phyloP scores from a whole-genome alignment of 2,888 invertebrate species.

The Cephus sareptanus region DNA sequence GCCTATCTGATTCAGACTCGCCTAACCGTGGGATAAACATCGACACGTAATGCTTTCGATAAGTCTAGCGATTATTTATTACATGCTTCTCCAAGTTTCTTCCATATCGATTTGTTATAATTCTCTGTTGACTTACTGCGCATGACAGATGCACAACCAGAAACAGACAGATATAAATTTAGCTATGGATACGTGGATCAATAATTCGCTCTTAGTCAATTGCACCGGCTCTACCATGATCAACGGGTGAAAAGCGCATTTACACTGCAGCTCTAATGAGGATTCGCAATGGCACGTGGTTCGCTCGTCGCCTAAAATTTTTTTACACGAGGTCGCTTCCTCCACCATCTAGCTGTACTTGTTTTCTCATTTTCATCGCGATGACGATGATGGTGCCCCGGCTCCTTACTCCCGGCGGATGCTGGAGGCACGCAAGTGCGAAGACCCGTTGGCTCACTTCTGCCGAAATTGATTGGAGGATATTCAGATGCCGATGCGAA shows the following conservation, averaged over 20 bases:
- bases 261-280: not conserved
- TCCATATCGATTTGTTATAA: no score
- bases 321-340: constrained; percentile 12
- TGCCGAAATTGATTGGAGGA: constrained; percentile 34
- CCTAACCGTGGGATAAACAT: constrained; percentile 21
- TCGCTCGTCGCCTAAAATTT: constrained; percentile 5
- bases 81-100: not conserved
- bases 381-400: not conserved
- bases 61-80: constrained; percentile 32
- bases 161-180: not conserved
- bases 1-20: not conserved
- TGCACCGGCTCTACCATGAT: not conserved
- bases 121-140: no score
- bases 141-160: no score
- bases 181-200: not conserved
- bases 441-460: constrained; percentile 1
- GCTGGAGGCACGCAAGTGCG: not conserved
- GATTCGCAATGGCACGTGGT: not conserved
- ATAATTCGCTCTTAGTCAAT: not conserved
- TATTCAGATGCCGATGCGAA: constrained; percentile 36
- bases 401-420: not conserved
- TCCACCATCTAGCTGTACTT: not conserved
- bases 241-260: not conserved
- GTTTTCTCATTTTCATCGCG: not conserved
- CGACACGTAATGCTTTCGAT: constrained; percentile 28